Evolutionary conservation across 2,113 vertebrate genomes (phyloP).

Genomic region (Mystacornis crossleyi): DNA sequence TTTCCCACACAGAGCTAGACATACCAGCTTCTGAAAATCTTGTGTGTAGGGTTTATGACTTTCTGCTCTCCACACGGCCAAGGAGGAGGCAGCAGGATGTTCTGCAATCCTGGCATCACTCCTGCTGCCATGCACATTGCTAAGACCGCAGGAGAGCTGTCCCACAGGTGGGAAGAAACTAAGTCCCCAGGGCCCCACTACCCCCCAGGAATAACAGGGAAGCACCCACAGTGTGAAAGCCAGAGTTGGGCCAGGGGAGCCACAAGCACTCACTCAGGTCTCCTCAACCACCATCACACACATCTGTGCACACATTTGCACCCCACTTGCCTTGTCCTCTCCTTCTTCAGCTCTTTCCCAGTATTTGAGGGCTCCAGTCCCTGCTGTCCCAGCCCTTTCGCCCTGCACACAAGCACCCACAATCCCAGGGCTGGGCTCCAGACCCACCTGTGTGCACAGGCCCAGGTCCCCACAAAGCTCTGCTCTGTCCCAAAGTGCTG

Average conservation of each 20-base stretch:
- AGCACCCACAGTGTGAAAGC: background rate
- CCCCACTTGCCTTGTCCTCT: background rate
- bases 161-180: background rate
- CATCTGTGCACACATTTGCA: background rate
- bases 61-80: background rate
- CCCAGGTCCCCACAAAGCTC: background rate
- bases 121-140: background rate
- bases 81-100: background rate
- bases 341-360: background rate
- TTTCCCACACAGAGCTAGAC: background rate
- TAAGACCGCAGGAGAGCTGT: rapidly evolving
- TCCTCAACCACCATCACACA: background rate
- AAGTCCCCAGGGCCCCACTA: rapidly evolving
- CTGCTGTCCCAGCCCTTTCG: background rate
- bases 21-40: background rate
- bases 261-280: background rate
- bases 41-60: rapidly evolving
- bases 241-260: background rate
- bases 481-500: background rate
- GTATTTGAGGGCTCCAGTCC: too few relatives aligned
- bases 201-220: background rate
- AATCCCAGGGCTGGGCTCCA: background rate
- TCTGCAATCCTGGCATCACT: background rate
- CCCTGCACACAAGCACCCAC: background rate
- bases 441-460: background rate